Conservation (phyloP, 1,140 invertebrate species). For the Ceratina calcarata region DNA sequence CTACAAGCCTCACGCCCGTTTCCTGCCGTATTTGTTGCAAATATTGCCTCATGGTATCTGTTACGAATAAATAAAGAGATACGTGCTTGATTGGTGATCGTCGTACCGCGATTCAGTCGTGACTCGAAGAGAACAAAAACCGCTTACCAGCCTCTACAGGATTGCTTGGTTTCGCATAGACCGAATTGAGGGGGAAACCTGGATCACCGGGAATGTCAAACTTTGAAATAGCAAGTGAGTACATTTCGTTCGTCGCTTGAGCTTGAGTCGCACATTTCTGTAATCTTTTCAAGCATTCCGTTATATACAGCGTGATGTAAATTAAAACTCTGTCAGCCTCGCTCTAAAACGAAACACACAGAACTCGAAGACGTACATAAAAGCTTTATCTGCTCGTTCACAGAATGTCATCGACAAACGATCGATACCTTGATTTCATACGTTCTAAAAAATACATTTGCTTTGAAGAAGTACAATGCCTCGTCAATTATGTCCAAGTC, state of each 20-base stretch:
- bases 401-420: neutral
- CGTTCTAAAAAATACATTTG: slow-evolving; percentile 99
- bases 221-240: slow-evolving; percentile 95
- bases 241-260: slow-evolving; percentile 97
- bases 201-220: slow-evolving; percentile 98
- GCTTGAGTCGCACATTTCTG: slow-evolving; percentile 94
- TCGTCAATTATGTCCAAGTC: slow-evolving; percentile 98
- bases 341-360: slow-evolving; percentile 82
- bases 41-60: slow-evolving; percentile 95
- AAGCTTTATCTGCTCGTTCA: neutral
- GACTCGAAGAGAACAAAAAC: slow-evolving; percentile 12
- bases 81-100: neutral
- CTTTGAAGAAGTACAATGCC: slow-evolving; percentile 98
- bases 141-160: slow-evolving; percentile 89
- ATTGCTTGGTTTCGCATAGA: slow-evolving; percentile 94
- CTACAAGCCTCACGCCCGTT: slow-evolving; percentile 93
- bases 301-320: slow-evolving; percentile 99
- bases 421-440: slow-evolving; percentile 96
- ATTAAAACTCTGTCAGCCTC: slow-evolving; percentile 97
- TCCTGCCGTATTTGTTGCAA: slow-evolving; percentile 97
- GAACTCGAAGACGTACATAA: neutral
- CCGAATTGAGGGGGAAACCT: slow-evolving; percentile 98
- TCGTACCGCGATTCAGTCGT: neutral
- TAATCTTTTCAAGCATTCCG: slow-evolving; percentile 97
- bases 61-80: neutral